Percentiles rank a stretch among this genome's conserved stretches.
These are phyloP conservation scores for Mesocentrotus franciscanus DNA, from an alignment of 53 echinoderm and acorn worm genomes.

Conservation along the genomic window DNA sequence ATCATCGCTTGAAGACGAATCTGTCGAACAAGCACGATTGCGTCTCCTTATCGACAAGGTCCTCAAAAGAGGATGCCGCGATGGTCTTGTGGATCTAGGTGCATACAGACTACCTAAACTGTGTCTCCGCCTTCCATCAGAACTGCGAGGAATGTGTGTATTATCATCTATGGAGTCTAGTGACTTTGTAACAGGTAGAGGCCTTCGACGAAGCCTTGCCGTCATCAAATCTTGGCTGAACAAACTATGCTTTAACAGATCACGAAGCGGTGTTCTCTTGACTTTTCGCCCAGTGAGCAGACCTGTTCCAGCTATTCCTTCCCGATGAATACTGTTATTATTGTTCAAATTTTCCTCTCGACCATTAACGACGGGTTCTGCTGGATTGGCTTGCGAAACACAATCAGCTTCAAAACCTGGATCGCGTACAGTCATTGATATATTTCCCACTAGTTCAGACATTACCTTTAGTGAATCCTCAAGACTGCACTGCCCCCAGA, in stretches of 20 bases:
- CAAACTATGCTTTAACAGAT: conserved; percentile 53
- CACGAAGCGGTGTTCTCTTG: conserved; percentile 53
- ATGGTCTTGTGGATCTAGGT: not conserved
- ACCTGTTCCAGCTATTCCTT: not conserved
- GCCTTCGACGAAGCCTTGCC: conserved; percentile 8
- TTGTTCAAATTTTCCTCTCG: conserved; percentile 43
- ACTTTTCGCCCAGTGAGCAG: not conserved
- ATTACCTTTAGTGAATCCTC: conserved; percentile 61
- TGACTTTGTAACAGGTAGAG: conserved; percentile 56
- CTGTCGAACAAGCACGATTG: conserved; percentile 7
- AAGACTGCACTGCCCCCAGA: conserved; percentile 34
- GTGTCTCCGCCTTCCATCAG: conserved; percentile 27
- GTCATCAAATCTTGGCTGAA: conserved; percentile 42
- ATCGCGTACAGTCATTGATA: conserved; percentile 41
- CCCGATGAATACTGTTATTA: conserved; percentile 23
- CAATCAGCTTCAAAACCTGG: not conserved
- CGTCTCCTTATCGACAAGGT: conserved; percentile 20
- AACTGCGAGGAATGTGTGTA: not conserved
- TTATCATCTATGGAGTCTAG: conserved; percentile 26
- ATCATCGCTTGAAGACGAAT: conserved; percentile 41
- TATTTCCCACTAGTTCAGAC: conserved; percentile 58
- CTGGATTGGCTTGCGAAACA: not conserved
- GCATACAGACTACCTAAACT: conserved; percentile 40
- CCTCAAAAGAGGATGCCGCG: not conserved
- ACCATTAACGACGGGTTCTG: not conserved